phyloP scores from a whole-genome alignment of 2,888 invertebrate genomes.

The Nymphalis urticae region DNA sequence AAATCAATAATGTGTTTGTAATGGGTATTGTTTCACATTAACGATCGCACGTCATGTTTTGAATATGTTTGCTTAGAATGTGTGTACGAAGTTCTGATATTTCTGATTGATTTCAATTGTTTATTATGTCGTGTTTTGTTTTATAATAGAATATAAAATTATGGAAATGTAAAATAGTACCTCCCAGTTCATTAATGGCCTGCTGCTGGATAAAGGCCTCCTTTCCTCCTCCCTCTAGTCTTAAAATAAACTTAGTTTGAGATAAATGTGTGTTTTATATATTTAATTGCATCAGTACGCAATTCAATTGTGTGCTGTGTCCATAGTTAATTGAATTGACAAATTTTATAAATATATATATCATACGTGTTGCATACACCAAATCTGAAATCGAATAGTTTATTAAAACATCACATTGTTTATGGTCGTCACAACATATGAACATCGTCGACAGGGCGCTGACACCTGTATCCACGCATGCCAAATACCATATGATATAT shows the following conservation, averaged over 20 bases:
- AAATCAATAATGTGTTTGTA: slow-evolving; percentile 19
- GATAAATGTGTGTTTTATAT: no score
- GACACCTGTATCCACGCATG: slow-evolving; percentile 61
- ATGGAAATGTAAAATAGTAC: no score
- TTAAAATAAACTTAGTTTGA: no score
- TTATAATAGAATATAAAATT: no score
- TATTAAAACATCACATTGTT: slow-evolving; percentile 18
- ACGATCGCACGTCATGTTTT: slow-evolving; percentile 21
- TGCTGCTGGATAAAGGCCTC: no score
- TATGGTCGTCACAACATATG: slow-evolving; percentile 16
- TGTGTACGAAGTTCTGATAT: background rate
- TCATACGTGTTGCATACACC: background rate
- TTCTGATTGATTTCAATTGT: no score
- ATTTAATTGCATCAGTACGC: no score
- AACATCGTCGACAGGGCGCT: slow-evolving; percentile 28
- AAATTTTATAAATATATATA: background rate
- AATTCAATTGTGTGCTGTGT: no score
- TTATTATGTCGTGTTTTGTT: no score
- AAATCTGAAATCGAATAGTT: background rate
- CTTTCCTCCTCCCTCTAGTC: no score
- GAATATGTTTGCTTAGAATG: slow-evolving; percentile 5
- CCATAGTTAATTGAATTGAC: no score
- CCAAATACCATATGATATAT: slow-evolving; percentile 46
- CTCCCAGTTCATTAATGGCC: no score
- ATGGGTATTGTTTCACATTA: slow-evolving; percentile 29